Evolutionary conservation across 1,140 invertebrate species (phyloP).

Genomic region (Aphaenogaster floridana): DNA sequence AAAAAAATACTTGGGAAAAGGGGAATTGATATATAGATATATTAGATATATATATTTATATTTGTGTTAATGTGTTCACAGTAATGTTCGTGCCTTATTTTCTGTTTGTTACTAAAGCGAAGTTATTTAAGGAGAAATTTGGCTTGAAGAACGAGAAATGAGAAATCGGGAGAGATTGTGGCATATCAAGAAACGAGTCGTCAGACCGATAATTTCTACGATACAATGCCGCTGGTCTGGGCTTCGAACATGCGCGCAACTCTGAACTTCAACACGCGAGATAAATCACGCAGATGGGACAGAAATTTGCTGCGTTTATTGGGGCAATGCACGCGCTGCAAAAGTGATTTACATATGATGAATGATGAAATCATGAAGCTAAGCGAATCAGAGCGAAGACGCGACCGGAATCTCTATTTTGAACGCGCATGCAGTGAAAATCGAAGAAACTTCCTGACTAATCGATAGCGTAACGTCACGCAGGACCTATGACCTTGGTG

Average conservation of each 20-base stretch:
- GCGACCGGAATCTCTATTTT: background rate
- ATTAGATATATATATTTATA: background rate
- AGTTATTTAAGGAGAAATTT: background rate
- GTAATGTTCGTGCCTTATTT: background rate
- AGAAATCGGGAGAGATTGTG: constrained; percentile 13
- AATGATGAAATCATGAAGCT: constrained; percentile 47
- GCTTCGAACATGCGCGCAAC: background rate
- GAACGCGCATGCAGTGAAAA: constrained; percentile 1
- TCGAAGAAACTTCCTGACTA: constrained; percentile 20
- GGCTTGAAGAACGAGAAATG: background rate
- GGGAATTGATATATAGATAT: background rate
- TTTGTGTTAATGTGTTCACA: background rate
- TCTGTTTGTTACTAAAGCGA: background rate
- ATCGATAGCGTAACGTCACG: background rate
- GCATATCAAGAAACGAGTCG: background rate
- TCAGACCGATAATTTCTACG: background rate
- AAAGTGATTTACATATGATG: constrained; percentile 40
- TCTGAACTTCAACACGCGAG: constrained; percentile 44
- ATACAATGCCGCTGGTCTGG: background rate
- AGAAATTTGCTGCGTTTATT: constrained; percentile 33
- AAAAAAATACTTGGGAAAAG: background rate
- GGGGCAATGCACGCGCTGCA: constrained; percentile 19
- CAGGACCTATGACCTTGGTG: constrained; percentile 31
- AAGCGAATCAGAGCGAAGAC: constrained; percentile 6
- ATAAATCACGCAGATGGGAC: constrained; percentile 37